Evolutionary conservation across 92 coral and sea anemone genomes (phyloP).

Genomic region (Palythoa heliodiscus): DNA sequence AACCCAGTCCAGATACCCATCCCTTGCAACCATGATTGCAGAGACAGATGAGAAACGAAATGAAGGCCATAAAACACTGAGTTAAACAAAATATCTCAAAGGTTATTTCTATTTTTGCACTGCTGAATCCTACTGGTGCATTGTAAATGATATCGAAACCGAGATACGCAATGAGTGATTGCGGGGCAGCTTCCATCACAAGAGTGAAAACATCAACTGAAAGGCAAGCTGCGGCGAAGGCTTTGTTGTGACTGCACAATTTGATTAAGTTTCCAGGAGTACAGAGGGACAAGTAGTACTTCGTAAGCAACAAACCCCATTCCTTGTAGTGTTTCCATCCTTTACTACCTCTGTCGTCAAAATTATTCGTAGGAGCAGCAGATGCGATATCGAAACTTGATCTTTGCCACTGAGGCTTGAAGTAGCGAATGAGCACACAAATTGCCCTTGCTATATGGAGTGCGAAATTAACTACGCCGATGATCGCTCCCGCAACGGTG

Average conservation of each 20-base stretch:
- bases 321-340: neutral
- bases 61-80: conserved; percentile 21
- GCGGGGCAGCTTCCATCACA: conserved; percentile 26
- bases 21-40: conserved; percentile 12
- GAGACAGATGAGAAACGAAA: conserved; percentile 13
- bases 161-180: conserved; percentile 26
- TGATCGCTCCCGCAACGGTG: conserved; percentile 13
- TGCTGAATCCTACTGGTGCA: neutral
- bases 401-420: conserved; percentile 6
- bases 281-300: conserved; percentile 14
- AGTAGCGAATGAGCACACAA: conserved; percentile 9
- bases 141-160: conserved; percentile 19
- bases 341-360: neutral
- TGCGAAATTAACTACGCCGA: conserved; percentile 9
- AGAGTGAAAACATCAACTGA: conserved; percentile 11
- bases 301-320: neutral
- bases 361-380: neutral
- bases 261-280: conserved; percentile 20
- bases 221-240: conserved; percentile 29
- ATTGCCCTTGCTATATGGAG: conserved; percentile 25
- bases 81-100: conserved; percentile 16
- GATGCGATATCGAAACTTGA: conserved; percentile 2
- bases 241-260: conserved; percentile 31
- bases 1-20: conserved; percentile 9
- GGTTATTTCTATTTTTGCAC: conserved; percentile 15